These are phyloP conservation scores for Oxyruncus cristatus DNA, from an alignment of 2,113 vertebrate species.

Conservation along the genomic window DNA sequence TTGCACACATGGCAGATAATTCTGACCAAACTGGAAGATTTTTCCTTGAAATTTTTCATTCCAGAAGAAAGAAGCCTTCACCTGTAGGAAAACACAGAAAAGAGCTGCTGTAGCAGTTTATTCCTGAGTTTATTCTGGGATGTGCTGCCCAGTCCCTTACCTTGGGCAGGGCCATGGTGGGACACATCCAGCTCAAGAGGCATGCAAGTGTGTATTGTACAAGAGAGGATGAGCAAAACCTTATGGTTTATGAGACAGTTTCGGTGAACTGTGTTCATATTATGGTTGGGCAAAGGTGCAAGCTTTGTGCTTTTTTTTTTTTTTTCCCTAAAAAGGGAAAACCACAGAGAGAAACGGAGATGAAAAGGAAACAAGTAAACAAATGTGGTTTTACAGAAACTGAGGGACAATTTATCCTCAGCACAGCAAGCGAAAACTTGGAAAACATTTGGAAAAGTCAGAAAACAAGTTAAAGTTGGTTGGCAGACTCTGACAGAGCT, in stretches of 20 bases:
- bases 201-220: not conserved
- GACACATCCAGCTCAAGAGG: not conserved
- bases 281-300: not conserved
- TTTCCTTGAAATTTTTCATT: not conserved
- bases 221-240: not conserved
- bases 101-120: not conserved
- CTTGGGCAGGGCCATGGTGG: not conserved
- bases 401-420: constrained; percentile 52
- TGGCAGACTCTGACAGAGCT: constrained; percentile 58
- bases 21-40: not conserved
- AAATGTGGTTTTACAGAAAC: constrained; percentile 57
- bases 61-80: not conserved
- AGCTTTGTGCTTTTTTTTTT: not conserved
- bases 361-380: constrained; percentile 41
- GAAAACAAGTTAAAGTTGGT: constrained; percentile 69
- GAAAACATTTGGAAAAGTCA: constrained; percentile 64
- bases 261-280: not conserved
- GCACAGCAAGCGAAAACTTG: constrained; percentile 40
- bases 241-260: not conserved
- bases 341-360: not conserved
- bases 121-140: not conserved
- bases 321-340: not conserved
- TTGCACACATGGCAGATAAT: not conserved
- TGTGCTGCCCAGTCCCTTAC: not conserved
- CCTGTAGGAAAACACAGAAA: not conserved